Conservation (phyloP, 1,140 invertebrate genomes). For the Philotrypesis tridentata region DNA sequence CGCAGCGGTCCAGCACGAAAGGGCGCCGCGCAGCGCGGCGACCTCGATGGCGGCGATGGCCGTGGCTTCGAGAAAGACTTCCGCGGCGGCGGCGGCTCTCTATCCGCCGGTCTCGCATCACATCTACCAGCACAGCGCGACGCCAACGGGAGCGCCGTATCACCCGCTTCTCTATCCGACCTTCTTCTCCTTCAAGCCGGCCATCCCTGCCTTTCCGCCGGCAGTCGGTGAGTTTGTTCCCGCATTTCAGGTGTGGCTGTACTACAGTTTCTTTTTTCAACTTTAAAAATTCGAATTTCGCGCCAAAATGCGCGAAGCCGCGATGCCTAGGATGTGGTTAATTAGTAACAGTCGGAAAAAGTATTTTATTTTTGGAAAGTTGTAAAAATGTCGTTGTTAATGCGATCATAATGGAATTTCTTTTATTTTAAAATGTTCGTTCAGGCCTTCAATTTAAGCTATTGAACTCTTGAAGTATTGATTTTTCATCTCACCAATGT, state of each 20-base stretch:
- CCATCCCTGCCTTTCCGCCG: slow-evolving; percentile 65
- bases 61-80: slow-evolving; percentile 12
- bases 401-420: no score
- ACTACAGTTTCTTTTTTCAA: not conserved
- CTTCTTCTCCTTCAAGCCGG: slow-evolving; percentile 71
- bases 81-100: slow-evolving; percentile 51
- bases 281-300: no score
- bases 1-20: slow-evolving; percentile 91
- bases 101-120: slow-evolving; percentile 58
- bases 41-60: slow-evolving; percentile 66
- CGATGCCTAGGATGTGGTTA: no score
- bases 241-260: not conserved
- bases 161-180: slow-evolving; percentile 71
- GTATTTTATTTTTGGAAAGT: no score
- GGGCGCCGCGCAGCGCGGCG: slow-evolving; percentile 81
- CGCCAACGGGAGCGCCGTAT: slow-evolving; percentile 62
- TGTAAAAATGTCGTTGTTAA: no score
- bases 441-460: no score
- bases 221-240: slow-evolving; percentile 27
- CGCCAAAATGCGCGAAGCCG: no score
- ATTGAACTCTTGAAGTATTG: no score
- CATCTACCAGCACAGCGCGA: slow-evolving; percentile 31
- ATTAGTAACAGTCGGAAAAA: no score
- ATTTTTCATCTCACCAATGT: no score
- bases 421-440: no score